phyloP scores from a whole-genome alignment of 2,797 vertebrate species.

The Girardinus metallicus region DNA sequence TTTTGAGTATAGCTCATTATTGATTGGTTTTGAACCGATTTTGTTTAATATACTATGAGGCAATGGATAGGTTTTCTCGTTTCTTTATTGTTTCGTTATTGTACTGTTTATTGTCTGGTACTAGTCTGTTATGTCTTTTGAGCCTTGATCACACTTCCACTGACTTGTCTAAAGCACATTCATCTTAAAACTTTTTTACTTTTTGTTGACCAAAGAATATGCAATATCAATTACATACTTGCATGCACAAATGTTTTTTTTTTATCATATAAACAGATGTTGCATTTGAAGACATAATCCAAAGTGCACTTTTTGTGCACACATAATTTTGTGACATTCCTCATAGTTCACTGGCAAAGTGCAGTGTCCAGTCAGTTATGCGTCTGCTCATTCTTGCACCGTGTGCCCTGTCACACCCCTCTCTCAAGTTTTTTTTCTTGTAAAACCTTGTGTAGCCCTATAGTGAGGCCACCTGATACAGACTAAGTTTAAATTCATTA shows the following conservation, averaged over 20 bases:
- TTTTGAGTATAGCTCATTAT: conserved; percentile 51
- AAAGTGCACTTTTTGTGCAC: background rate
- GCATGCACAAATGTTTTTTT: background rate
- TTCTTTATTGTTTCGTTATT: conserved; percentile 5
- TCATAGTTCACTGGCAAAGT: background rate
- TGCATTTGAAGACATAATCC: background rate
- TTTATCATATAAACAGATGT: background rate
- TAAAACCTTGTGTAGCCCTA: background rate
- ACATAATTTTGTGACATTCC: background rate
- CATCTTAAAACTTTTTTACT: background rate
- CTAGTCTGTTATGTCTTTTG: conserved; percentile 42
- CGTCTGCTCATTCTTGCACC: background rate
- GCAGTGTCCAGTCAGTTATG: background rate
- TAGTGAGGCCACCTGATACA: background rate
- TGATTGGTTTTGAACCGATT: conserved; percentile 65
- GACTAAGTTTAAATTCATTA: background rate
- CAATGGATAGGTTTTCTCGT: conserved; percentile 36
- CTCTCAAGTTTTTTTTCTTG: background rate
- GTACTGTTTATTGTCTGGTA: conserved; percentile 10
- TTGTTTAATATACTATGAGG: conserved; percentile 55
- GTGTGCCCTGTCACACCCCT: background rate
- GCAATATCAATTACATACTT: background rate
- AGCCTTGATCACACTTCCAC: conserved; percentile 33
- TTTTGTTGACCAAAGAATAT: background rate
- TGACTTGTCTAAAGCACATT: conserved; percentile 16